phyloP scores from a whole-genome alignment of 1,140 invertebrate genomes.

The Pollicipes pollicipes region DNA sequence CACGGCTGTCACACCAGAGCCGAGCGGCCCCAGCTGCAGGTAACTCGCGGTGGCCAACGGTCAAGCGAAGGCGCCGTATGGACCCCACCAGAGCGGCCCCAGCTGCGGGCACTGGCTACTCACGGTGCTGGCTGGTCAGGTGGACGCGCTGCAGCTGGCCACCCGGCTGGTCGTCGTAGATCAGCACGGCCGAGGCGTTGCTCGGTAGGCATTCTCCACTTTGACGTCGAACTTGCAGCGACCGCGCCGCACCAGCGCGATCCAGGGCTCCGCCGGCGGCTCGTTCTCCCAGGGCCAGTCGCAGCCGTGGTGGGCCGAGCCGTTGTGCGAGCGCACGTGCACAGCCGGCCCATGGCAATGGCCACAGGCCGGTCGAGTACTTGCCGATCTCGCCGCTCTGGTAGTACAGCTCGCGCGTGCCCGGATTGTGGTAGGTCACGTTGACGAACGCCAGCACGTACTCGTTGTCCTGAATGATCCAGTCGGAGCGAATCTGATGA shows the following conservation, averaged over 20 bases:
- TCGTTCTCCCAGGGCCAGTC: constrained; percentile 8
- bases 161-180: constrained; percentile 51
- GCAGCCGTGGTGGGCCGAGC: constrained; percentile 21
- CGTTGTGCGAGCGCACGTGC: constrained; percentile 33
- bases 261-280: constrained; percentile 38
- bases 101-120: no score
- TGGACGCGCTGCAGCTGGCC: constrained; percentile 50
- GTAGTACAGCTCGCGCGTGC: constrained; percentile 26
- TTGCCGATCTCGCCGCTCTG: constrained; percentile 32
- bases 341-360: constrained; percentile 38
- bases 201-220: constrained; percentile 47
- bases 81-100: no score
- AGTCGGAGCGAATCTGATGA: no score
- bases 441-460: neutral
- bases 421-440: constrained; percentile 16
- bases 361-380: constrained; percentile 44
- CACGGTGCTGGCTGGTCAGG: constrained; percentile 25
- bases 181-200: constrained; percentile 49
- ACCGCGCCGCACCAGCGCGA: constrained; percentile 52
- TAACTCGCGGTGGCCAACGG: no score
- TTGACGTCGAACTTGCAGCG: constrained; percentile 56
- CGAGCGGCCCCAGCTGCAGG: no score
- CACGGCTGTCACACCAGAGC: no score
- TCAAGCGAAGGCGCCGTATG: no score
- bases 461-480: no score